Evolutionary conservation across 2,113 vertebrate species (phyloP), one percentile per base, ranked within the genome.

Genomic region (Hipposideros armiger): DNA sequence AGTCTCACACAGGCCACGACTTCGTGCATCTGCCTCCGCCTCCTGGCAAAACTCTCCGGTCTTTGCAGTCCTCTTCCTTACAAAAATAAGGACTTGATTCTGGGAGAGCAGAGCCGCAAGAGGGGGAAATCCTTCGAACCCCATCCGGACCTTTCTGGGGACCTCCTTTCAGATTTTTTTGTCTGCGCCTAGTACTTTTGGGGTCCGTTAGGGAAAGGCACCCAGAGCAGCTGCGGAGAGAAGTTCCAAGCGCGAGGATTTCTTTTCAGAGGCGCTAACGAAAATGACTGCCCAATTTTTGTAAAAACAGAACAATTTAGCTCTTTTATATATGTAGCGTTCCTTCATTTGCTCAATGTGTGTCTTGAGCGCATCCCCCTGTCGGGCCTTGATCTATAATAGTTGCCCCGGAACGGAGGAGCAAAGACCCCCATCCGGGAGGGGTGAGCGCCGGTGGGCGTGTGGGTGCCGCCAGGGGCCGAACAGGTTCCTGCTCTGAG

Each of bases 391-490:
- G 47, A 50, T 50, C 47, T 13, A 36, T 36, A 36, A 36, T 30
- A 22, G 42, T 42, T 2, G 7, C 70, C 36, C 26, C 32, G 4
- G 32, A 26, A 85, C 45, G 2, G 1, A 74, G n/a, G 56, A n/a
- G 87, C 11, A 50, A 50, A 50, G 47, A 50, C 47, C 47, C 47
- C 47, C 47, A 50, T 13, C 47, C 47, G 47, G 47, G 47, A 50
- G 47, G 47, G 47, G 47, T 50, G 47, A 36, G 36, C 47, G 47
- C 47, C 11, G 47, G 47, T 50, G 47, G 47, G 47, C 47, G 28
- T 7, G 17, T 22, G 24, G 20, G 32, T 15, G 1, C 16, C 5
- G 4, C 17, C 4, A 0, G 24, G 36, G 28, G 19, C 1, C 4
- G 3, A 11, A 78, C 36, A 14, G 85, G 11, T 14, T 76, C 42